Conservation (phyloP, 2,888 invertebrate genomes). For the Pocota personata region DNA sequence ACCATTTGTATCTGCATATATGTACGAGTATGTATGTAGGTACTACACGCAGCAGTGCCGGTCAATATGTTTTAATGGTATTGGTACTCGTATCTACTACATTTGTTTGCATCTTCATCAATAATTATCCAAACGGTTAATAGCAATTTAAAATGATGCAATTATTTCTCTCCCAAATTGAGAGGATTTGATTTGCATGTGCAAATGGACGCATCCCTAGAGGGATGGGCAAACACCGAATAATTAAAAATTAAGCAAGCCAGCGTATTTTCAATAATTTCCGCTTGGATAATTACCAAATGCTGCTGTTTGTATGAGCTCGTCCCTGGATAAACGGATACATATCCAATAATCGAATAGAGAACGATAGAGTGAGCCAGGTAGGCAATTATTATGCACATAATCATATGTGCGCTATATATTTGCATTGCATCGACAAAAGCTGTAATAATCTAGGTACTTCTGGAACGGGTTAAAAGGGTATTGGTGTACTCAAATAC, state of each 20-base stretch:
- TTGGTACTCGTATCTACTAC: not conserved
- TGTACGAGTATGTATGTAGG: too few relatives aligned
- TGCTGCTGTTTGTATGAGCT: slow-evolving; percentile 23
- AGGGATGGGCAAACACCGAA: not conserved
- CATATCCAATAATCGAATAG: not conserved
- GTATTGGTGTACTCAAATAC: slow-evolving; percentile 20
- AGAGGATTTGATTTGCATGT: slow-evolving; percentile 5
- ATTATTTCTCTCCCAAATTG: not conserved
- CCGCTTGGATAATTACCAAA: slow-evolving; percentile 65
- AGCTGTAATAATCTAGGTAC: slow-evolving; percentile 34
- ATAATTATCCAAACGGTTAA: slow-evolving; percentile 26
- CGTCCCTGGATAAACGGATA: slow-evolving; percentile 11
- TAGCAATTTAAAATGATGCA: slow-evolving; percentile 22
- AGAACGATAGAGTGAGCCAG: not conserved
- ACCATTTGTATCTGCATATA: too few relatives aligned
- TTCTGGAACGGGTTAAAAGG: slow-evolving; percentile 12
- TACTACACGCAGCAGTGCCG: slow-evolving; percentile 1
- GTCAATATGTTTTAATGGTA: not conserved
- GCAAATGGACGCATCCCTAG: not conserved
- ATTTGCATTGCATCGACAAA: slow-evolving; percentile 32
- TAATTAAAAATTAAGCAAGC: slow-evolving; percentile 62
- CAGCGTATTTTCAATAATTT: slow-evolving; percentile 65
- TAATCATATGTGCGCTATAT: not conserved
- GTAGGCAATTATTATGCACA: slow-evolving; percentile 47
- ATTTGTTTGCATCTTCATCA: not conserved